A percentile compares a stretch with the other conserved stretches of the same genome.
These are phyloP conservation scores for Meganola albula DNA, from an alignment of 2,888 invertebrate genomes.

Conservation along the genomic window DNA sequence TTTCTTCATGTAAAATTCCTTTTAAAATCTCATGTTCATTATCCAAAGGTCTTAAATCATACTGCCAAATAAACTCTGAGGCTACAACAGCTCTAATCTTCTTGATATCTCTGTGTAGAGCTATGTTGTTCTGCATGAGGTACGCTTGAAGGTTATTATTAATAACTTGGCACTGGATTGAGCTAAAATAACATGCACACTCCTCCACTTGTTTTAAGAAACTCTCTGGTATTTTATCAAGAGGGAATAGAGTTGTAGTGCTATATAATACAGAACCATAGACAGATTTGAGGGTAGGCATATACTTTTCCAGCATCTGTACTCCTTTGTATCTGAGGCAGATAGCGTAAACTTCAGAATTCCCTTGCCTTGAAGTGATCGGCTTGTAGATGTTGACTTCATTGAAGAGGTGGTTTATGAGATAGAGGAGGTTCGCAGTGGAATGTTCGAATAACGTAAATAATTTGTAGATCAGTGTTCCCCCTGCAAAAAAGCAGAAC, in stretches of 20 bases:
- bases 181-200: conserved; percentile 82
- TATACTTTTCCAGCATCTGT: conserved; percentile 49
- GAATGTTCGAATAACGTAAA: conserved; percentile 93
- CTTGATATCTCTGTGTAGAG: conserved; percentile 58
- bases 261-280: conserved; percentile 61
- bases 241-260: conserved; percentile 76
- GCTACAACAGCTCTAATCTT: conserved; percentile 71
- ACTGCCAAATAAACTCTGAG: conserved; percentile 77
- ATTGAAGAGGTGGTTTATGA: conserved; percentile 86
- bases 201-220: conserved; percentile 82
- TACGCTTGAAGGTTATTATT: conserved; percentile 81
- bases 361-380: conserved; percentile 94
- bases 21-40: conserved; percentile 66
- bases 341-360: conserved; percentile 94
- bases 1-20: conserved; percentile 60
- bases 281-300: conserved; percentile 58
- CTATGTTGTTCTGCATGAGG: conserved; percentile 62
- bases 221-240: conserved; percentile 74
- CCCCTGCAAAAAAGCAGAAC: conserved; percentile 78
- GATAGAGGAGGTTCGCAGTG: conserved; percentile 87
- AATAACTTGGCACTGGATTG: conserved; percentile 82
- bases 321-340: conserved; percentile 80
- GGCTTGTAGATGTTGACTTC: conserved; percentile 90
- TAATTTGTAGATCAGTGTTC: conserved; percentile 90
- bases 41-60: conserved; percentile 73